Percentiles rank a stretch among this genome's conserved stretches.
Evolutionary conservation across 2,797 vertebrate genomes (phyloP).

Genomic region (Peromyscus aztecus): DNA sequence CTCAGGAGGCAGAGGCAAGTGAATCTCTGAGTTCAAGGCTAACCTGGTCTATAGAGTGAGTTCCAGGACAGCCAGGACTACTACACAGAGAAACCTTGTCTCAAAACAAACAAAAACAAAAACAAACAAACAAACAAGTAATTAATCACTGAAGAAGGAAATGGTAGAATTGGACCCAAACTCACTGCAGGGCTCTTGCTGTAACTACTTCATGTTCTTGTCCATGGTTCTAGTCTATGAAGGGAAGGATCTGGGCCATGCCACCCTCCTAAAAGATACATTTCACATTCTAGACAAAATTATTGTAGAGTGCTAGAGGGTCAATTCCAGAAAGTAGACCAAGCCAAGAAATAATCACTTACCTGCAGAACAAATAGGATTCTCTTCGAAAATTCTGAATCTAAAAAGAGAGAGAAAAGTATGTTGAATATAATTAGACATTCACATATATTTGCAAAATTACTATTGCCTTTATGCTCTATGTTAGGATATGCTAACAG

Average conservation of each 20-base stretch:
- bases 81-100: neutral
- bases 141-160: neutral
- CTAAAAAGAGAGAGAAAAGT: constrained; percentile 77
- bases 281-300: constrained; percentile 45
- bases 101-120: neutral
- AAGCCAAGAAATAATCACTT: constrained; percentile 74
- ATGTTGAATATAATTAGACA: constrained; percentile 60
- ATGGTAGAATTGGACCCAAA: neutral
- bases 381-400: constrained; percentile 71
- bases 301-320: neutral
- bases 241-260: neutral
- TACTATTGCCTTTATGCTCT: constrained; percentile 42
- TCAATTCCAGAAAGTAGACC: constrained; percentile 24
- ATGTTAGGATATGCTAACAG: constrained; percentile 29
- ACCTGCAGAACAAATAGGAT: constrained; percentile 86
- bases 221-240: neutral
- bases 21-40: neutral
- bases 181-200: no score
- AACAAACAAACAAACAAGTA: neutral
- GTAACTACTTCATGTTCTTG: neutral
- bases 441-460: constrained; percentile 22
- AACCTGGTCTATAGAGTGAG: neutral
- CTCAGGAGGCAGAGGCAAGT: neutral
- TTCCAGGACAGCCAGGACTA: neutral
- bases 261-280: constrained; percentile 34